A percentile compares a stretch with the other conserved stretches of the same genome.
Evolutionary conservation across 2,113 vertebrate genomes (phyloP).

Genomic region (Cyphomyrus discorhynchus): DNA sequence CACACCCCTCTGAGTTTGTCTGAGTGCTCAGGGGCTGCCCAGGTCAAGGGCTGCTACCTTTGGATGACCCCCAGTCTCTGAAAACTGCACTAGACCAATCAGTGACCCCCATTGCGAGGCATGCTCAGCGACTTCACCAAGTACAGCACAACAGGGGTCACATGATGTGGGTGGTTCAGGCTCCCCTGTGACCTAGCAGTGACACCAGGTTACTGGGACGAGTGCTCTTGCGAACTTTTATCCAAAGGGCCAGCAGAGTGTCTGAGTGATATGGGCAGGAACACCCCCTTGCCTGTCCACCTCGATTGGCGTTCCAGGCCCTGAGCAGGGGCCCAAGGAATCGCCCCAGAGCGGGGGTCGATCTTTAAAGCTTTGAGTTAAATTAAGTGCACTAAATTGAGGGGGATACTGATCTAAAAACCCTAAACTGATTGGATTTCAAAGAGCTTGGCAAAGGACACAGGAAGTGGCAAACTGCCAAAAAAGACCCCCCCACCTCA

Average conservation of each 20-base stretch:
- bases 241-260: background rate
- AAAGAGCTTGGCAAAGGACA: conserved; percentile 60
- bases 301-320: background rate
- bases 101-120: background rate
- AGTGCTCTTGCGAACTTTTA: background rate
- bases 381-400: conserved; percentile 33
- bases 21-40: conserved; percentile 39
- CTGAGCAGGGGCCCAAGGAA: conserved; percentile 10
- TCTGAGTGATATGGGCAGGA: background rate
- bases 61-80: background rate
- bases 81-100: conserved; percentile 20
- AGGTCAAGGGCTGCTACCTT: conserved; percentile 33
- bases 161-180: background rate
- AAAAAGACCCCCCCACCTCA: conserved; percentile 52
- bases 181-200: background rate
- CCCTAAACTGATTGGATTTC: conserved; percentile 66
- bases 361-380: conserved; percentile 38
- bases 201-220: background rate
- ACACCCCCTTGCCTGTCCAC: background rate
- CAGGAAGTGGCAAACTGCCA: conserved; percentile 59
- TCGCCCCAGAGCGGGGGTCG: conserved; percentile 23
- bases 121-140: background rate
- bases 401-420: conserved; percentile 57
- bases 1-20: background rate
- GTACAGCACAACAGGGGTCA: background rate